phyloP scores from a whole-genome alignment of 1,140 invertebrate genomes.

The Cepaea nemoralis region DNA sequence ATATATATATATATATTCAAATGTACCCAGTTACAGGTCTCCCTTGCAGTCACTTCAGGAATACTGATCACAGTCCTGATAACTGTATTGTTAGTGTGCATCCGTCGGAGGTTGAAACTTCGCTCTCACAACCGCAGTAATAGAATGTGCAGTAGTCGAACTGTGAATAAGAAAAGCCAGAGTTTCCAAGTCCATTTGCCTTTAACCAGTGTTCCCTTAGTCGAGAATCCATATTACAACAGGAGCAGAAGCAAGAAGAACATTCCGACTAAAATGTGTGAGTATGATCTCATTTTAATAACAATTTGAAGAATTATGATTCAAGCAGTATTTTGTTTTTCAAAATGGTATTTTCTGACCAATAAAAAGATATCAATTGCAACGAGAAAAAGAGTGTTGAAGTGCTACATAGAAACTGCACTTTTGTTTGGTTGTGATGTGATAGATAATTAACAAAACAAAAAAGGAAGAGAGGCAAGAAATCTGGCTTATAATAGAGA shows the following conservation, averaged over 20 bases:
- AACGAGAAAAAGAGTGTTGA: too few relatives aligned
- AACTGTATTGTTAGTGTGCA: constrained; percentile 43
- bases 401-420: too few relatives aligned
- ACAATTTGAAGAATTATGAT: too few relatives aligned
- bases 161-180: constrained; percentile 33
- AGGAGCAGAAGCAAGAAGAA: background rate
- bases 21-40: background rate
- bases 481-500: too few relatives aligned
- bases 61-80: constrained; percentile 37
- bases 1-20: background rate
- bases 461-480: too few relatives aligned
- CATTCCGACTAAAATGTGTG: background rate
- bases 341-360: too few relatives aligned
- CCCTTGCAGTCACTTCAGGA: background rate
- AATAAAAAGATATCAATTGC: too few relatives aligned
- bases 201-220: constrained; percentile 61
- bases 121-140: constrained; percentile 34
- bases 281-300: too few relatives aligned
- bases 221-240: constrained; percentile 71
- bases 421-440: too few relatives aligned
- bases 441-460: too few relatives aligned
- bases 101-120: constrained; percentile 41
- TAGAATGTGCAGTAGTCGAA: constrained; percentile 5
- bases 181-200: constrained; percentile 62
- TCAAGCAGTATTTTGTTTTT: too few relatives aligned